Evolutionary conservation across 53 echinoderm and acorn worm species (phyloP), one percentile per base, ranked within the genome.

Genomic region (Echinometra lucunter): DNA sequence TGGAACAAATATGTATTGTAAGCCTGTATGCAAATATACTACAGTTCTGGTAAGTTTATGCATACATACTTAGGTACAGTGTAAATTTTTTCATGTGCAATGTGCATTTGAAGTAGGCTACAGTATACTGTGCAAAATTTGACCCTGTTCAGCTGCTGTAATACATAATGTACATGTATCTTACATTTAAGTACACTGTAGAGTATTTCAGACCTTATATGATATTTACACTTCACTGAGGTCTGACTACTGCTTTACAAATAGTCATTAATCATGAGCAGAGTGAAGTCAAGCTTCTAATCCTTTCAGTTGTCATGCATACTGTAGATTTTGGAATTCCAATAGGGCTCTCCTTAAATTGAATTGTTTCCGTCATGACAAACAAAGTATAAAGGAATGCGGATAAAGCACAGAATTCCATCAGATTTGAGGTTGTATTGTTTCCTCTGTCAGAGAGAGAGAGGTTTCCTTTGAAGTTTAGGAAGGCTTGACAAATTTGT

Each of bases 201-300:
- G n/a, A n/a, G n/a, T n/a, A n/a, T 53, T 53, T 1, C 13, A 53
- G 53, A 53, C 0, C 13, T 53, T 53, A 53, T 53, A 11, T 53
- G 53, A 53, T 11, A 53, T 53, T 13, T 11, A 53, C 1, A 53
- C 53, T 53, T 47, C 13, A 53, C 53, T 53, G 53, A 53, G 53
- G 23, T 63, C 63, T 63, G 63, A 63, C 63, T 21, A 40, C 40
- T 78, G 37, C 78, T 17, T 37, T 23, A 44, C 81, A 81, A 34
- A 81, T 81, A 53, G 44, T 44, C 37, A 37, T 74, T 74, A 74
- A 74, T 74, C 81, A 42, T 5, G 12, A 44, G 21, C 44, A 81
- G 44, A 16, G 25, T 23, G 81, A 81, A 81, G 81, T 81, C 81
- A 81, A 81, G 81, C 81, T 25, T 81, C n/a, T 45, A 85, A 49